Conservation (phyloP, 2,888 invertebrate species). For the Gerosis bhagava region DNA sequence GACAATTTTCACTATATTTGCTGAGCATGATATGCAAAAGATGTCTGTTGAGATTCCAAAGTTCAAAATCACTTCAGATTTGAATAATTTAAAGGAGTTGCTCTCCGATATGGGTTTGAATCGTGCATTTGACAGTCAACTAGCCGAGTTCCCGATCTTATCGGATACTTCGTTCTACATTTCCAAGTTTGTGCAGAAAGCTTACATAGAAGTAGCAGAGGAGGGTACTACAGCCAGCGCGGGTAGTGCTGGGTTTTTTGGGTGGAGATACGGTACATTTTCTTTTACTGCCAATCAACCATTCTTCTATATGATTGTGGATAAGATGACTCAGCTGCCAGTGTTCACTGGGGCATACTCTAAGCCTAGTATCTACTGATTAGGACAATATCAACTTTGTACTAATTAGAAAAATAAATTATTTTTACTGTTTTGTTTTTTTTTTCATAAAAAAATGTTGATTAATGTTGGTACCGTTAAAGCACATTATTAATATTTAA, state of each 20-base stretch:
- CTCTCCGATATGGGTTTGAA: slow-evolving; percentile 63
- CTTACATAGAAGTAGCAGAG: slow-evolving; percentile 63
- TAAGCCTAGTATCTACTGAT: slow-evolving; percentile 53
- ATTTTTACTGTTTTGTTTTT: no score
- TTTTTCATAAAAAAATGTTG: no score
- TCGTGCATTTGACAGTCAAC: slow-evolving; percentile 49
- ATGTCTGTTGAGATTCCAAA: slow-evolving; percentile 82
- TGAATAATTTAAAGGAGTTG: slow-evolving; percentile 68
- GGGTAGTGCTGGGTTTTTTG: slow-evolving; percentile 43
- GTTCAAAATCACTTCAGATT: slow-evolving; percentile 79
- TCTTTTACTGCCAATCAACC: slow-evolving; percentile 56
- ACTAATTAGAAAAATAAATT: no score
- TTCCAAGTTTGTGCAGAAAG: slow-evolving; percentile 65
- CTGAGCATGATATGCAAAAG: slow-evolving; percentile 51
- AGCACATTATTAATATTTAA: no score
- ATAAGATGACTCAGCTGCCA: slow-evolving; percentile 50
- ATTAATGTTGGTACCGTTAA: no score
- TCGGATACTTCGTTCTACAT: slow-evolving; percentile 50
- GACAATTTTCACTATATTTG: slow-evolving; percentile 67
- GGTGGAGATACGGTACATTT: slow-evolving; percentile 41
- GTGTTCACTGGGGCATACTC: slow-evolving; percentile 68
- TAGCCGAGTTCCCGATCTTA: slow-evolving; percentile 51
- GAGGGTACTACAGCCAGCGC: slow-evolving; percentile 58
- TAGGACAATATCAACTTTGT: no score
- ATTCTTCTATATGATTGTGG: slow-evolving; percentile 68